Evolutionary conservation across 2,113 vertebrate species (phyloP).

Genomic region (Sus scrofa): DNA sequence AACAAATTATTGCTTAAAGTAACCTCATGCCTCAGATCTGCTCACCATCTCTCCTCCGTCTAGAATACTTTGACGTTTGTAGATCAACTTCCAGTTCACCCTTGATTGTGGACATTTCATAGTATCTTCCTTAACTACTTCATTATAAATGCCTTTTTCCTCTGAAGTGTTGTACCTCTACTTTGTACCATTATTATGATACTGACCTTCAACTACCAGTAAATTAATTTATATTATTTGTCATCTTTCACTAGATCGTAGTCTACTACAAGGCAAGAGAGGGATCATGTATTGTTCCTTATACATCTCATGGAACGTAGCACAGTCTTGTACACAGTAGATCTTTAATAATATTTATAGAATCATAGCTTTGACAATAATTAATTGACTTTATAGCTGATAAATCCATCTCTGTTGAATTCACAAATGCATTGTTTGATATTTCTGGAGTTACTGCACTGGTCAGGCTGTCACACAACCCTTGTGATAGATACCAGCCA

Average conservation of each 20-base stretch:
- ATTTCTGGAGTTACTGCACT: not conserved
- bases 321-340: not conserved
- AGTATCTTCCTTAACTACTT: not conserved
- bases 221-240: not conserved
- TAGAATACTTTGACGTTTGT: not conserved
- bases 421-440: not conserved
- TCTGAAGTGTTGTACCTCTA: not conserved
- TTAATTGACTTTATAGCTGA: constrained; percentile 21
- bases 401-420: not conserved
- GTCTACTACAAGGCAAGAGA: not conserved
- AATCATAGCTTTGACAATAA: not conserved
- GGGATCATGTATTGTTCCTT: not conserved
- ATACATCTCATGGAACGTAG: not conserved
- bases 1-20: not conserved
- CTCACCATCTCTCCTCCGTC: not conserved
- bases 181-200: not conserved
- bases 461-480: not conserved
- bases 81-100: not conserved
- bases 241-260: not conserved
- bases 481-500: not conserved
- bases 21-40: not conserved
- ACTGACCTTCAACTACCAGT: not conserved
- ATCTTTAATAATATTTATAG: not conserved
- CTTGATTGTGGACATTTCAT: not conserved
- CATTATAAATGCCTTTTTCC: not conserved